Percentiles rank a stretch among this genome's conserved stretches.
Conservation (phyloP, 2,888 invertebrate species). For the Lingula anatina region DNA sequence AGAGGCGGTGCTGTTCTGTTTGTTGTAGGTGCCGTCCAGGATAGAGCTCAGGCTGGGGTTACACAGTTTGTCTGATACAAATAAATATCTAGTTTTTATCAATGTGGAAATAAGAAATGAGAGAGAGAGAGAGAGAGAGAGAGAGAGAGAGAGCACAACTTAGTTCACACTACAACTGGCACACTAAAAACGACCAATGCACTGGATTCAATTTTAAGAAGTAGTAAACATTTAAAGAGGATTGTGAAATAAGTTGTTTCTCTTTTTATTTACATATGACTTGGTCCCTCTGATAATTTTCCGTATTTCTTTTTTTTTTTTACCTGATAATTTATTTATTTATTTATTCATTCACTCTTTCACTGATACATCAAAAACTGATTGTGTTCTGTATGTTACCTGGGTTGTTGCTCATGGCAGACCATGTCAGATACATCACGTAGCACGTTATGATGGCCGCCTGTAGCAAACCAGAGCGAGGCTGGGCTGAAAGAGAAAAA, state of each 20-base stretch:
- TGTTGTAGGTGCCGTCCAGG: slow-evolving; percentile 43
- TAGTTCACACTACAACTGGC: too few relatives aligned
- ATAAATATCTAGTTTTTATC: slow-evolving; percentile 7
- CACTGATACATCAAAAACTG: too few relatives aligned
- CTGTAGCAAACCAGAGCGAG: slow-evolving; percentile 85
- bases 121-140: not conserved
- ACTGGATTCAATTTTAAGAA: too few relatives aligned
- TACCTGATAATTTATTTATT: too few relatives aligned
- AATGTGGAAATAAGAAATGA: not conserved
- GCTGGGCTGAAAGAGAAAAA: slow-evolving; percentile 59
- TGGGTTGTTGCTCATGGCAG: slow-evolving; percentile 88
- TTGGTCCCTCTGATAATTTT: too few relatives aligned
- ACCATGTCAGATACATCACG: slow-evolving; percentile 95
- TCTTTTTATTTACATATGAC: too few relatives aligned
- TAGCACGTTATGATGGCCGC: slow-evolving; percentile 90
- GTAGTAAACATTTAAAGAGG: too few relatives aligned
- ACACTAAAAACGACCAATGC: too few relatives aligned
- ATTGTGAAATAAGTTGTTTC: too few relatives aligned
- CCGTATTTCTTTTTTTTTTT: too few relatives aligned
- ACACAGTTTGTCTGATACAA: slow-evolving; percentile 66
- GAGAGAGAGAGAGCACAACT: too few relatives aligned
- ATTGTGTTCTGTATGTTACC: slow-evolving; percentile 58
- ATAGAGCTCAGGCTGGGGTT: slow-evolving; percentile 65
- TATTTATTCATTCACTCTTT: too few relatives aligned
- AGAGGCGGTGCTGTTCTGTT: slow-evolving; percentile 14